Evolutionary conservation across 1,140 invertebrate species (phyloP), one percentile per base, ranked within the genome.

Genomic region (Heliconius melpomene): DNA sequence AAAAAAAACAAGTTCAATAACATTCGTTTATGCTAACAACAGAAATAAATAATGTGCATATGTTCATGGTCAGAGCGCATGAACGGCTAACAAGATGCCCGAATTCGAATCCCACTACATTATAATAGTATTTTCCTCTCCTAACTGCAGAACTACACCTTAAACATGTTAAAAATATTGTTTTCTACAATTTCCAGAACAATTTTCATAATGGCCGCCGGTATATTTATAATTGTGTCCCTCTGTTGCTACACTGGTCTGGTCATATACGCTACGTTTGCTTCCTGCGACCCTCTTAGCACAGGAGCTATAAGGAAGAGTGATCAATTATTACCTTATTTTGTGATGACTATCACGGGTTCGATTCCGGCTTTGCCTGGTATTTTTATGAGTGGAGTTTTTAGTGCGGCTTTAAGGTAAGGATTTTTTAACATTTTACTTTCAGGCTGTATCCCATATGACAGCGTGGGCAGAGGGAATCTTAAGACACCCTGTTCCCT

Each of bases 251-350:
- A 96, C 83, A 97, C 96, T 29, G 98, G 98, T 1, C 94, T 98
- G 11, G 96, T 98, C 1, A 96, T 97, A n/a, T 98, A 97, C 87
- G 97, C 97, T 0, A 96, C 96, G 0, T 98, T 97, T 89, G 94
- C 96, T 26, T 95, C 96, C 26, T 98, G 97, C 89, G 97, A 98
- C 92, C 97, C 97, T 0, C 90, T 98, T 3, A 93, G 93, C 6
- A 96, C 95, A 2, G 95, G 96, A 84, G 95, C 95, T 20, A 96
- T 96, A 40, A 89, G 91, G n/a, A 96, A 96, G 82, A 91, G 95
- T 13, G 96, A 97, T 85, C 96, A 97, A 86, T 85, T 97, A 7
- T 86, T 97, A 16, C 96, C 96, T 1, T 96, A 96, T 80, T 97
- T 96, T 84, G 97, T 97, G 7, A 97, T 97, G 97, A 96, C 97